Evolutionary conservation across 2,888 invertebrate genomes (phyloP).

Genomic region (Philonicus albiceps): DNA sequence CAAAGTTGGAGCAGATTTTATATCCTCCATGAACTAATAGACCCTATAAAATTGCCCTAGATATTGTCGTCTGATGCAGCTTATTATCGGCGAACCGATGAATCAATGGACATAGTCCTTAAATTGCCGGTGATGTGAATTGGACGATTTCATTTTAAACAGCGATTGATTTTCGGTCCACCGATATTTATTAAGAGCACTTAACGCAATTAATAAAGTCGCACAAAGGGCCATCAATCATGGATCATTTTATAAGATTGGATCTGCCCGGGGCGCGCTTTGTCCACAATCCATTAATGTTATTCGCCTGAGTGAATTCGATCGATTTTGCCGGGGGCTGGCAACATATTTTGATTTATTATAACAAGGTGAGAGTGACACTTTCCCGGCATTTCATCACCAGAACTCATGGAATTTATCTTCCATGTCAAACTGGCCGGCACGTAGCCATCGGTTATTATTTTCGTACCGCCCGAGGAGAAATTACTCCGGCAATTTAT

Average conservation of each 20-base stretch:
- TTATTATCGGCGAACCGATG: background rate
- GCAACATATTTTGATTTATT: slow-evolving; percentile 22
- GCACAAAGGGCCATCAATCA: background rate
- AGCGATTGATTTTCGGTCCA: background rate
- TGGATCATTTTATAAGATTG: slow-evolving; percentile 14
- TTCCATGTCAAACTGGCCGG: background rate
- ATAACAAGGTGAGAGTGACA: slow-evolving; percentile 14
- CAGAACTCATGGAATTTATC: background rate
- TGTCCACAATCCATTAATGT: slow-evolving; percentile 12
- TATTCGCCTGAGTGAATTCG: background rate
- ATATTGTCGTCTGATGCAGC: background rate
- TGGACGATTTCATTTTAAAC: background rate
- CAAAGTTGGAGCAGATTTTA: background rate
- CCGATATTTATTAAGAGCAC: background rate
- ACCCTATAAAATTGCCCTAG: background rate
- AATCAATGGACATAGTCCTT: background rate
- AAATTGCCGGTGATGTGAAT: background rate
- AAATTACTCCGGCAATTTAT: background rate
- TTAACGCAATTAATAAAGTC: slow-evolving; percentile 8
- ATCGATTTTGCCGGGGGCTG: background rate
- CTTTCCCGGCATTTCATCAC: background rate
- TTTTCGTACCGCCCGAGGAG: background rate
- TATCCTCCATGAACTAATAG: background rate
- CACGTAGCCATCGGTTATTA: background rate
- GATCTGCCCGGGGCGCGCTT: background rate